These are phyloP conservation scores for Drosophila biarmipes DNA, from an alignment of 1,140 invertebrate genomes.

Conservation along the genomic window DNA sequence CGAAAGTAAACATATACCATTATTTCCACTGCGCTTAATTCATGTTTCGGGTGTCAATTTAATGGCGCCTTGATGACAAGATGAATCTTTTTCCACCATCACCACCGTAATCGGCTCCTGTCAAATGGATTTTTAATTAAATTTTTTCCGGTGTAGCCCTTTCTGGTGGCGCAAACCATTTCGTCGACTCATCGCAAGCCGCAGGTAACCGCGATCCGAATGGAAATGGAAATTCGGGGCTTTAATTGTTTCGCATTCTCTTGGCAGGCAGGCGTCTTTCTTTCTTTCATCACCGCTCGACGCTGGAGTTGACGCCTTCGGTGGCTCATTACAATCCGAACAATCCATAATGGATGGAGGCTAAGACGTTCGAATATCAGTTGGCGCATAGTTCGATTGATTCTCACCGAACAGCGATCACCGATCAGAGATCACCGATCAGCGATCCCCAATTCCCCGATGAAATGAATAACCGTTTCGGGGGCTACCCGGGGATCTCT, in stretches of 20 bases:
- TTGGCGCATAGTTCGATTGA: conserved; percentile 66
- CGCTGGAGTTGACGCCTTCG: conserved; percentile 76
- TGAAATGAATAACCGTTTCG: conserved; percentile 63
- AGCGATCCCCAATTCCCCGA: background rate
- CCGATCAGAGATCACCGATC: conserved; percentile 5
- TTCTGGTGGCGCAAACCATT: conserved; percentile 33
- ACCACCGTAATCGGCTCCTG: background rate
- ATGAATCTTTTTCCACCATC: background rate
- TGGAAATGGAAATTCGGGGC: conserved; percentile 65
- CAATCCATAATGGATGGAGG: conserved; percentile 60
- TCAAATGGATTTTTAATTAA: conserved; percentile 10
- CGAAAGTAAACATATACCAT: background rate
- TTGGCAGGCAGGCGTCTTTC: conserved; percentile 16
- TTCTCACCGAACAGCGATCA: conserved; percentile 52
- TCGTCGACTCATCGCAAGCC: conserved; percentile 75
- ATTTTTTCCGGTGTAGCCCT: conserved; percentile 33
- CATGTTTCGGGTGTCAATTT: conserved; percentile 6
- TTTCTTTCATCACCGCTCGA: conserved; percentile 52
- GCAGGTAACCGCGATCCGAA: conserved; percentile 49
- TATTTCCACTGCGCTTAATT: background rate
- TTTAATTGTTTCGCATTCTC: conserved; percentile 73
- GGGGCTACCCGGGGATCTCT: conserved; percentile 33
- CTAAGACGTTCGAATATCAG: conserved; percentile 42
- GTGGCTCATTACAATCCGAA: conserved; percentile 73
- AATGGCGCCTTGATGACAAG: conserved; percentile 31